These are phyloP conservation scores for Chloroceryle aenea DNA, from an alignment of 2,113 vertebrate genomes.

Conservation along the genomic window DNA sequence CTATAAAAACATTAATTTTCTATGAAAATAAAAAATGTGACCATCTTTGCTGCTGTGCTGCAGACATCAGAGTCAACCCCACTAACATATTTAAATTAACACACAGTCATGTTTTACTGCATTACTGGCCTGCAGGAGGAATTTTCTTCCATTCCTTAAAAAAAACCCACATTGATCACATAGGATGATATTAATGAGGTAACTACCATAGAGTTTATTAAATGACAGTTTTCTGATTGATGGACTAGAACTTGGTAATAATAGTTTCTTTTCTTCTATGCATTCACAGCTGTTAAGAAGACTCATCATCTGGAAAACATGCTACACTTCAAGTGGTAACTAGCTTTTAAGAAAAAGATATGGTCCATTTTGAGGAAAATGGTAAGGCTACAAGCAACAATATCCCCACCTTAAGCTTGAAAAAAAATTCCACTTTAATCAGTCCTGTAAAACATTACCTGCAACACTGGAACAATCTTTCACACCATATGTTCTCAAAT, in stretches of 20 bases:
- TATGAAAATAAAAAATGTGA: background rate
- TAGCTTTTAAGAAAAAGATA: background rate
- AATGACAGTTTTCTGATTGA: background rate
- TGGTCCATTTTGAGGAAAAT: background rate
- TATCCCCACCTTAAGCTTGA: background rate
- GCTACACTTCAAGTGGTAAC: background rate
- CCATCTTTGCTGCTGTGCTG: background rate
- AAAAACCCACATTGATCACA: background rate
- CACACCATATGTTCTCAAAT: background rate
- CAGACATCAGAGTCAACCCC: background rate
- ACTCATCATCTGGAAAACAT: background rate
- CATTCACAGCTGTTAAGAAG: background rate
- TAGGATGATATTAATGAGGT: background rate
- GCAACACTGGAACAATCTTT: background rate
- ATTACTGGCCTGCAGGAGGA: background rate
- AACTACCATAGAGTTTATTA: background rate
- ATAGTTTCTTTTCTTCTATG: background rate
- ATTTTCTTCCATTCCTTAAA: background rate
- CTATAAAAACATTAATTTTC: background rate
- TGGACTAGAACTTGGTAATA: background rate
- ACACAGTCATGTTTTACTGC: background rate
- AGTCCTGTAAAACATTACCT: background rate
- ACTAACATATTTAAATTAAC: slow-evolving; percentile 22
- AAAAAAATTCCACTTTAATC: background rate
- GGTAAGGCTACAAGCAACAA: background rate